Evolutionary conservation across 2,113 vertebrate species (phyloP).

Genomic region (Corvus cornix): DNA sequence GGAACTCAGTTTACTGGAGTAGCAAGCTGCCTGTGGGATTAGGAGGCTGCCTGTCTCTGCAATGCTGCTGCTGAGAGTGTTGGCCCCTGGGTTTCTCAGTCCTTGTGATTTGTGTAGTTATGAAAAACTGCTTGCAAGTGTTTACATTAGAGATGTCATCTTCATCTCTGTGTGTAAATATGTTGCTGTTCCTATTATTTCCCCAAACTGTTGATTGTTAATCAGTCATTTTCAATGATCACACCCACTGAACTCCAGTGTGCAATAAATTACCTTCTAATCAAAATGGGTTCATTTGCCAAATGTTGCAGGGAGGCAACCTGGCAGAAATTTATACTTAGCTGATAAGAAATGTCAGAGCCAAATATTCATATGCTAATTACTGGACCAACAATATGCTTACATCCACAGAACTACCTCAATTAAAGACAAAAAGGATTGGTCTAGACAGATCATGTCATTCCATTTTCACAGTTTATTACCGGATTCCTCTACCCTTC

Average conservation of each 20-base stretch:
- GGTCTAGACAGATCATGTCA: not conserved
- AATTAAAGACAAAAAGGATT: not conserved
- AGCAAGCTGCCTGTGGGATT: not conserved
- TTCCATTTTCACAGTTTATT: not conserved
- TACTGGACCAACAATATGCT: not conserved
- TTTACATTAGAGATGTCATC: not conserved
- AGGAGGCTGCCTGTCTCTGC: not conserved
- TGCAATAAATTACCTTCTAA: slow-evolving; percentile 4
- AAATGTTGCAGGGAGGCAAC: not conserved
- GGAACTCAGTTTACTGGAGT: not conserved
- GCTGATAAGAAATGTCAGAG: slow-evolving; percentile 1
- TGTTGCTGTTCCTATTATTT: not conserved
- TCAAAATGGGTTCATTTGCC: not conserved
- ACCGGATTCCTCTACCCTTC: not conserved
- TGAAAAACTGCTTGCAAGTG: not conserved
- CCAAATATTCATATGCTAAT: not conserved
- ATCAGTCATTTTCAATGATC: slow-evolving; percentile 1
- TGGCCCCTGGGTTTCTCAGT: not conserved
- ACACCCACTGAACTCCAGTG: not conserved
- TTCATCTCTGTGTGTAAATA: not conserved
- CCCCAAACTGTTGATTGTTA: not conserved
- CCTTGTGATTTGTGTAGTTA: not conserved
- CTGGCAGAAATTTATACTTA: not conserved
- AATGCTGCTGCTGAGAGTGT: not conserved
- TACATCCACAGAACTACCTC: not conserved